These are phyloP conservation scores for Hesperia comma DNA, from an alignment of 2,888 invertebrate genomes.

Conservation along the genomic window DNA sequence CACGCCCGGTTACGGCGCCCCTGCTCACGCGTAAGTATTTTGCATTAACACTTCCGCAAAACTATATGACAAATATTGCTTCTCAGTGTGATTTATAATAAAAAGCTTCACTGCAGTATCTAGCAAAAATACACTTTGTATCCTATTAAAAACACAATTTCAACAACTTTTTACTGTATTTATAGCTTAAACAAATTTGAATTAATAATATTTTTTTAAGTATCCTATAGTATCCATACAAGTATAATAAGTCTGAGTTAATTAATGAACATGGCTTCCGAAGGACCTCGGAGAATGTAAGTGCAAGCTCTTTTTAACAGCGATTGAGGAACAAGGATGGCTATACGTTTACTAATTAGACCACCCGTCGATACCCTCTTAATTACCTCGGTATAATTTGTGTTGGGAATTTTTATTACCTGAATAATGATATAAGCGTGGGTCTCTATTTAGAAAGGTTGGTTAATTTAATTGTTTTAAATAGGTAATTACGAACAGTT, in stretches of 20 bases:
- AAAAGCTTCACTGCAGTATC: too few species aligned
- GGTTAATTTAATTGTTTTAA: conserved; percentile 10
- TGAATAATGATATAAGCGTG: conserved; percentile 16
- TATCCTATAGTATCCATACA: conserved; percentile 43
- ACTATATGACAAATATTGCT: too few species aligned
- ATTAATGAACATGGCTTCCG: conserved; percentile 50
- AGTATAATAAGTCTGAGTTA: conserved; percentile 51
- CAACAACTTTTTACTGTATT: background rate
- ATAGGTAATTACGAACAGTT: background rate
- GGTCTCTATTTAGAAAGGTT: background rate
- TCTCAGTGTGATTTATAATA: too few species aligned
- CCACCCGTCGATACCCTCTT: conserved; percentile 59
- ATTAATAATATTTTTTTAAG: conserved; percentile 19
- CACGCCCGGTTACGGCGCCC: too few species aligned
- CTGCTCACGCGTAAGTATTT: too few species aligned
- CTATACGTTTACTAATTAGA: conserved; percentile 57
- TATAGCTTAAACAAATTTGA: background rate
- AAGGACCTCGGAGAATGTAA: conserved; percentile 41
- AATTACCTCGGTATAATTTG: conserved; percentile 45
- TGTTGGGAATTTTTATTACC: conserved; percentile 23
- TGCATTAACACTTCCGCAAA: too few species aligned
- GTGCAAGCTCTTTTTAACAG: conserved; percentile 42
- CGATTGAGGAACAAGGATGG: conserved; percentile 41
- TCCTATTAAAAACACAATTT: too few species aligned
- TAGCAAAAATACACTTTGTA: too few species aligned